Percentiles rank a stretch among this genome's conserved stretches.
Conservation (phyloP, 2,888 invertebrate species). For the Agrotis segetum region DNA sequence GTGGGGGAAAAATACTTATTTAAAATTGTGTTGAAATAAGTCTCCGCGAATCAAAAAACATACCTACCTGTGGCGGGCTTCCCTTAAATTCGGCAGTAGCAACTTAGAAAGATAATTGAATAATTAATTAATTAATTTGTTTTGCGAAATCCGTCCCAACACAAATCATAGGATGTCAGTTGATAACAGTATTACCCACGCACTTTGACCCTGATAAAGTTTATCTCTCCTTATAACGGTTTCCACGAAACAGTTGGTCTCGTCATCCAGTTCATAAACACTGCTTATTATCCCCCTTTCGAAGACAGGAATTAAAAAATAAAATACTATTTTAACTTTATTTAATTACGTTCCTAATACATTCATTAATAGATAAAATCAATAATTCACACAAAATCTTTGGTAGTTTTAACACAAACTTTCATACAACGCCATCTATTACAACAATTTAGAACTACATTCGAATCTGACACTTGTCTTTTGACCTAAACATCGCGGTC, state of each 20-base stretch:
- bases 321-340: constrained; percentile 20
- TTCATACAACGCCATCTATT: constrained; percentile 77
- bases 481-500: constrained; percentile 65
- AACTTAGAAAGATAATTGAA: constrained; percentile 10
- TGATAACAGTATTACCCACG: constrained; percentile 59
- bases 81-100: background rate
- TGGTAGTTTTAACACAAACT: constrained; percentile 53
- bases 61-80: no score
- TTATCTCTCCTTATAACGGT: constrained; percentile 38
- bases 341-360: constrained; percentile 52
- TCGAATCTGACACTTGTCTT: constrained; percentile 22
- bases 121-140: constrained; percentile 12
- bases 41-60: no score
- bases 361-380: constrained; percentile 48
- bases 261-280: background rate
- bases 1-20: no score
- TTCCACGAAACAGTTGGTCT: constrained; percentile 41
- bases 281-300: background rate
- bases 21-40: no score
- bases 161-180: constrained; percentile 35
- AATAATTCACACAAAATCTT: constrained; percentile 68
- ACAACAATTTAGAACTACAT: constrained; percentile 39
- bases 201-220: constrained; percentile 60
- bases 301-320: constrained; percentile 1
- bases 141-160: constrained; percentile 35